Conservation (phyloP, 2,113 vertebrate genomes). For the Sorex fumeus region DNA sequence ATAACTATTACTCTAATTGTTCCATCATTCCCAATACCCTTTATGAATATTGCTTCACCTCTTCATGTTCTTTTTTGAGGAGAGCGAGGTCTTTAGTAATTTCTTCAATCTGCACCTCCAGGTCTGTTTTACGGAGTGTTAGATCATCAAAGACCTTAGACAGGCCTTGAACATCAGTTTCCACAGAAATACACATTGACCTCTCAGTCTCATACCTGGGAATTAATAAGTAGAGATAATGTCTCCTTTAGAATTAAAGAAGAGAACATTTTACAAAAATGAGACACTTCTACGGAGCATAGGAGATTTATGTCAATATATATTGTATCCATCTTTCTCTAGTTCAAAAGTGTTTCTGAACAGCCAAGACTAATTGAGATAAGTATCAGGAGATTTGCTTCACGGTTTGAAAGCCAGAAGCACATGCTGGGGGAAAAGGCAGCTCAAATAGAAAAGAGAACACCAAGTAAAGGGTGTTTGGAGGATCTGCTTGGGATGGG, state of each 20-base stretch:
- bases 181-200: constrained; percentile 89
- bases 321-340: not conserved
- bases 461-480: too few relatives aligned
- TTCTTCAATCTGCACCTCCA: constrained; percentile 93
- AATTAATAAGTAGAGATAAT: not conserved
- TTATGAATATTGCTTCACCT: constrained; percentile 89
- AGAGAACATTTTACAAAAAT: not conserved
- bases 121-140: constrained; percentile 90
- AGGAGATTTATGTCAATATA: not conserved
- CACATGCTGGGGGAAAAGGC: too few relatives aligned
- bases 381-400: too few relatives aligned
- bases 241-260: not conserved
- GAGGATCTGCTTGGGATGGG: too few relatives aligned
- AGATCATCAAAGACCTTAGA: constrained; percentile 91
- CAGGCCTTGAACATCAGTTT: constrained; percentile 91
- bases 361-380: too few relatives aligned
- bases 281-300: not conserved
- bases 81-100: constrained; percentile 92
- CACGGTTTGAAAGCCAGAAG: too few relatives aligned
- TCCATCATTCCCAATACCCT: not conserved
- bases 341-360: not conserved
- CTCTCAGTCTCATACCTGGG: constrained; percentile 92
- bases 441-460: too few relatives aligned
- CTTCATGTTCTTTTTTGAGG: constrained; percentile 94
- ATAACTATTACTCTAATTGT: not conserved